These are phyloP conservation scores for Corythornis leucogaster DNA, from an alignment of 2,797 vertebrate genomes.

Conservation along the genomic window DNA sequence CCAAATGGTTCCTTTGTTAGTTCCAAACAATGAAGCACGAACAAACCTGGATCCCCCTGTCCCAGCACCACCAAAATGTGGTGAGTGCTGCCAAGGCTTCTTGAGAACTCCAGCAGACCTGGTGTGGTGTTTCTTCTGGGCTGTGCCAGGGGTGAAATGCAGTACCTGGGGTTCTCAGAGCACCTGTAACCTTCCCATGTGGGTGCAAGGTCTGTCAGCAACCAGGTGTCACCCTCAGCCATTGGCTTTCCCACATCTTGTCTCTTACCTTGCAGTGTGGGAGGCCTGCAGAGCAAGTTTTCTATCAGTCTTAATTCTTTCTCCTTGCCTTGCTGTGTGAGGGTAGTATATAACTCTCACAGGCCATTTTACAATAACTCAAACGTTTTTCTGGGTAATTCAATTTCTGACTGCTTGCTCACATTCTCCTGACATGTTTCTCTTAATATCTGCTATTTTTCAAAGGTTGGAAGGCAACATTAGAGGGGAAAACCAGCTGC, in stretches of 20 bases:
- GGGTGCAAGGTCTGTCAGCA: not conserved
- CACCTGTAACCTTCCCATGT: not conserved
- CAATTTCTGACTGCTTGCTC: slow-evolving; percentile 16
- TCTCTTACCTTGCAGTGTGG: not conserved
- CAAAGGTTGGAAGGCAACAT: slow-evolving; percentile 5
- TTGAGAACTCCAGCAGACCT: not conserved
- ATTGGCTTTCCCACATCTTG: not conserved
- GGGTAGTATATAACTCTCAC: not conserved
- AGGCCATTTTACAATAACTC: slow-evolving; percentile 3
- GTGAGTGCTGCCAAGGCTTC: not conserved
- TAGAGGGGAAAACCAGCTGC: slow-evolving; percentile 20
- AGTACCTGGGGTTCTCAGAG: not conserved
- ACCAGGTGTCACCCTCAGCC: not conserved
- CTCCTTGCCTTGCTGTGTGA: not conserved
- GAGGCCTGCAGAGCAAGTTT: not conserved
- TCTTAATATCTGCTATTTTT: slow-evolving; percentile 46
- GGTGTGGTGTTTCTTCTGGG: not conserved
- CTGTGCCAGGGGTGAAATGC: not conserved
- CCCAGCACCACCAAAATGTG: not conserved
- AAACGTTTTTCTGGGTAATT: not conserved
- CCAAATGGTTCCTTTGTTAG: not conserved
- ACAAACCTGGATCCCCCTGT: not conserved
- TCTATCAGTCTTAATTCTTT: not conserved
- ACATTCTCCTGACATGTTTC: not conserved
- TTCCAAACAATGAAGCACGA: not conserved